phyloP scores from a whole-genome alignment of 2,113 vertebrate species.

The Aepyceros melampus region DNA sequence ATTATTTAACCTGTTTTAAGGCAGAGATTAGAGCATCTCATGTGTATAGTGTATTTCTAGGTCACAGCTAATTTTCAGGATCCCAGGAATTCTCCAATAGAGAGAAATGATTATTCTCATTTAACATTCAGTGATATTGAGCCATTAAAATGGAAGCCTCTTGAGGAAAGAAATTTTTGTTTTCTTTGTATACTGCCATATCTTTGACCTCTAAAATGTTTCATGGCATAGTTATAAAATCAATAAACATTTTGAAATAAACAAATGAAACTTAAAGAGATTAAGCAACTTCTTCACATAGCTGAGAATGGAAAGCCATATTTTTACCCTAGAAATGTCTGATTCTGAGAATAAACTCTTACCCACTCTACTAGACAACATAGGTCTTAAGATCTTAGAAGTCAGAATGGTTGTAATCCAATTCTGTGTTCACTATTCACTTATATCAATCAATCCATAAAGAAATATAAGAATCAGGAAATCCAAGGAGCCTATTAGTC shows the following conservation, averaged over 20 bases:
- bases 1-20: not conserved
- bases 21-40: not conserved
- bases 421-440: slow-evolving; percentile 42
- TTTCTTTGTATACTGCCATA: not conserved
- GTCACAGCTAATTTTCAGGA: not conserved
- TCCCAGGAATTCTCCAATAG: not conserved
- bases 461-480: slow-evolving; percentile 42
- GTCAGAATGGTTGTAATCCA: not conserved
- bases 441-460: slow-evolving; percentile 36
- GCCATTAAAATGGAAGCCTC: not conserved
- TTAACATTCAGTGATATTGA: not conserved
- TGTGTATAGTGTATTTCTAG: not conserved
- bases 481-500: slow-evolving; percentile 38
- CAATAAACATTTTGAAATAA: not conserved
- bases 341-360: not conserved
- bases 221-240: not conserved
- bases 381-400: not conserved
- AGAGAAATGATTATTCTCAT: not conserved
- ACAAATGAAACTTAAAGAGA: not conserved
- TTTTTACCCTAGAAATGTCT: not conserved
- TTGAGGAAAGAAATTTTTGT: not conserved
- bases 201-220: not conserved
- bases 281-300: not conserved
- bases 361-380: not conserved
- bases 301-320: not conserved